These are phyloP conservation scores for Solenopsis fugax DNA, from an alignment of 1,140 invertebrate species.

Conservation along the genomic window DNA sequence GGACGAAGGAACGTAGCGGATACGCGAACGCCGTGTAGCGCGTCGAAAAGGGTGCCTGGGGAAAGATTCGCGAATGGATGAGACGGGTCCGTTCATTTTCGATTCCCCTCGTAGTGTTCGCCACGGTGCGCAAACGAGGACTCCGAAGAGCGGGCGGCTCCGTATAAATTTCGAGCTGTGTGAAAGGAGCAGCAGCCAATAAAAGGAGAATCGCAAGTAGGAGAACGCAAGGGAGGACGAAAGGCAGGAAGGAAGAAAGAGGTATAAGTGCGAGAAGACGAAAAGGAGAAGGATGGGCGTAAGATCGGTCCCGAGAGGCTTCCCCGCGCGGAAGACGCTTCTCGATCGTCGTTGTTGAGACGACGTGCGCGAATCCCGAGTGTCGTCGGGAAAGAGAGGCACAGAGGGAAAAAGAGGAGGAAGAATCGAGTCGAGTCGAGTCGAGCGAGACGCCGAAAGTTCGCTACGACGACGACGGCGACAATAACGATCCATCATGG, in stretches of 20 bases:
- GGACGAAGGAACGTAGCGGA: background rate
- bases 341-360: constrained; percentile 59
- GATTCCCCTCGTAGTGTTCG: constrained; percentile 76
- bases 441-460: constrained; percentile 1
- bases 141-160: constrained; percentile 45
- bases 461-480: constrained; percentile 20
- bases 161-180: constrained; percentile 34
- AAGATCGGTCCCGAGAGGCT: constrained; percentile 33
- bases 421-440: constrained; percentile 20
- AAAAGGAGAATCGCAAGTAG: constrained; percentile 30
- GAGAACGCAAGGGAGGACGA: constrained; percentile 11
- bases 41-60: constrained; percentile 11
- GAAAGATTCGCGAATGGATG: constrained; percentile 76
- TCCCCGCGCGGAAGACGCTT: constrained; percentile 18
- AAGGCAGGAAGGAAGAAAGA: constrained; percentile 45
- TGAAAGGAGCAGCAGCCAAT: background rate
- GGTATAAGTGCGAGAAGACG: constrained; percentile 31
- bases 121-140: constrained; percentile 52
- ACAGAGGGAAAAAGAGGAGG: background rate
- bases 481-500: constrained; percentile 62
- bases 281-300: constrained; percentile 47
- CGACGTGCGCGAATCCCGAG: constrained; percentile 43
- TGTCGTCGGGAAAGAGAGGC: constrained; percentile 41
- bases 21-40: background rate
- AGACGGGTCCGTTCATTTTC: constrained; percentile 72